Conservation (phyloP, 2,113 vertebrate species). For the Xenopus borealis region DNA sequence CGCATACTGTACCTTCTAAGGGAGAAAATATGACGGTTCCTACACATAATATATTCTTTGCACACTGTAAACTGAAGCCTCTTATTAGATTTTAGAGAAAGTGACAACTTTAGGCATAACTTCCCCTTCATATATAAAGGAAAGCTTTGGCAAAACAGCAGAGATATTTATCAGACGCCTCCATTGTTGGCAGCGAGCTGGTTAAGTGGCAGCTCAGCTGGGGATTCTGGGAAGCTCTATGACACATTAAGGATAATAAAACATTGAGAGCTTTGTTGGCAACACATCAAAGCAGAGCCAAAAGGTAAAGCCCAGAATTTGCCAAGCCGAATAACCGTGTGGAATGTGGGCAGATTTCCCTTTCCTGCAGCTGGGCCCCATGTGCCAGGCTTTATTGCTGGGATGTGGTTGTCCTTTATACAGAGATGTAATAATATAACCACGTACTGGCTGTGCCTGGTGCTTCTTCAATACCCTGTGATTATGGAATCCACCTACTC, state of each 20-base stretch:
- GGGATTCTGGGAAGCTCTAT: neutral
- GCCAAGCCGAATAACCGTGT: neutral
- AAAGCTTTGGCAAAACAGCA: too few relatives aligned
- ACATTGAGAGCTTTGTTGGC: slow-evolving; percentile 6
- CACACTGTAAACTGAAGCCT: too few relatives aligned
- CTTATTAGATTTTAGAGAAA: too few relatives aligned
- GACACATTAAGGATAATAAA: slow-evolving; percentile 2
- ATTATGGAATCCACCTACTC: too few relatives aligned
- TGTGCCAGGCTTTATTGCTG: neutral
- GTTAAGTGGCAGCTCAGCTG: too few relatives aligned
- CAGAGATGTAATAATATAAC: neutral
- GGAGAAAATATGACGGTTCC: too few relatives aligned
- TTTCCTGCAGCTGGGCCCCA: slow-evolving; percentile 1
- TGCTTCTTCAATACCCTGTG: neutral
- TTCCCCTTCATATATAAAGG: too few relatives aligned
- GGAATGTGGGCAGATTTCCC: neutral
- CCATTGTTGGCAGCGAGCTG: too few relatives aligned
- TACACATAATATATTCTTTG: too few relatives aligned
- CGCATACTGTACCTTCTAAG: too few relatives aligned
- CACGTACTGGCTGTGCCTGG: neutral
- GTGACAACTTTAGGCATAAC: too few relatives aligned
- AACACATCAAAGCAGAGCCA: neutral
- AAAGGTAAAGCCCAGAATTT: neutral
- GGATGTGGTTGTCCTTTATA: slow-evolving; percentile 12
- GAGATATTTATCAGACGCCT: too few relatives aligned